A percentile compares a stretch with the other conserved stretches of the same genome.
phyloP scores from a whole-genome alignment of 1,140 invertebrate genomes.

The Drosophila quadrilineata region DNA sequence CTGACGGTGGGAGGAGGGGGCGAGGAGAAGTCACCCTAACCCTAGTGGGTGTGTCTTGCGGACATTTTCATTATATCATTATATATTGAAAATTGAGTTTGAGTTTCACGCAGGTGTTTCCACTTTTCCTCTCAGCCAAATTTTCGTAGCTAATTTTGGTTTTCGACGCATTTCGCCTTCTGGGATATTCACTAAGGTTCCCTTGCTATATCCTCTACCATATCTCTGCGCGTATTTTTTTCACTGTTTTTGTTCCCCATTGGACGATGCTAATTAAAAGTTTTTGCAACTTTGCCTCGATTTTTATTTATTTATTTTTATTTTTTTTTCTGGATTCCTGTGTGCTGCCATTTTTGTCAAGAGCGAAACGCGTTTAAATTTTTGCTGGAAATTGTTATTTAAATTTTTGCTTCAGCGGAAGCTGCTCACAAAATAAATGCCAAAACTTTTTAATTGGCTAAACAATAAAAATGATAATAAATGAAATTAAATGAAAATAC shows the following conservation, averaged over 20 bases:
- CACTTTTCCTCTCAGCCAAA: too few species aligned
- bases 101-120: conserved; percentile 11
- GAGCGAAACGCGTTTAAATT: conserved; percentile 33
- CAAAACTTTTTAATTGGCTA: conserved; percentile 70
- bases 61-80: conserved; percentile 48
- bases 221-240: too few species aligned
- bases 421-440: conserved; percentile 50
- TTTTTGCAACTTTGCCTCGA: conserved; percentile 58
- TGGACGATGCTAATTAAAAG: conserved; percentile 67
- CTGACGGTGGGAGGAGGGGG: too few species aligned
- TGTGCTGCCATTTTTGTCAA: conserved; percentile 38
- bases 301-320: too few species aligned
- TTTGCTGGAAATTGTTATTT: conserved; percentile 30
- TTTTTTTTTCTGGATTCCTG: too few species aligned
- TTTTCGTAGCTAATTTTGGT: not conserved
- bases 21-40: too few species aligned
- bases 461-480: conserved; percentile 75
- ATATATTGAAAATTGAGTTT: conserved; percentile 55
- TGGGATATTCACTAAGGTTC: conserved; percentile 15
- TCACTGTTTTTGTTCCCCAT: conserved; percentile 4
- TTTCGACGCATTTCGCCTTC: not conserved
- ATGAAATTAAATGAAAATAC: conserved; percentile 57
- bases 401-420: conserved; percentile 25
- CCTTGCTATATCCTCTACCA: too few species aligned
- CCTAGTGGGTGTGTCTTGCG: too few species aligned